Percentiles rank a stretch among this genome's conserved stretches.
These are phyloP conservation scores for Cecropterus lyciades DNA, from an alignment of 1,140 invertebrate genomes.

Conservation along the genomic window DNA sequence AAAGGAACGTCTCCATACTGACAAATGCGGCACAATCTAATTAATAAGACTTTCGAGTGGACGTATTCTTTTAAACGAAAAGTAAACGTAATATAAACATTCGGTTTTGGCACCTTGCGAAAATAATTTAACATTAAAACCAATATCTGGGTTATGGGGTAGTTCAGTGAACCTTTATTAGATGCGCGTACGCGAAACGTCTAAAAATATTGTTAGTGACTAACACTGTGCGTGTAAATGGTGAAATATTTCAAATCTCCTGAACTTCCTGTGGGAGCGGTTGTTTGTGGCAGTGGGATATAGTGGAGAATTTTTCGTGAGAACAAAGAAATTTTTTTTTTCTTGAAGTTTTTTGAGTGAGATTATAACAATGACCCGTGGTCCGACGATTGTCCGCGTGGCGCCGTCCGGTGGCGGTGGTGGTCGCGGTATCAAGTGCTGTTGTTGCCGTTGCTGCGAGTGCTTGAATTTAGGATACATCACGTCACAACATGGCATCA, in stretches of 20 bases:
- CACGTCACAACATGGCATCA: constrained; percentile 87
- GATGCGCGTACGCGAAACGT: constrained; percentile 53
- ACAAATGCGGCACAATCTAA: constrained; percentile 59
- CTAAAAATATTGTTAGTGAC: constrained; percentile 77
- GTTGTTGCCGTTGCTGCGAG: constrained; percentile 90
- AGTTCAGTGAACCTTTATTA: constrained; percentile 70
- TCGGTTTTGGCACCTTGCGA: not conserved
- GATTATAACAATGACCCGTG: constrained; percentile 65
- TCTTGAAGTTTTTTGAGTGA: constrained; percentile 23
- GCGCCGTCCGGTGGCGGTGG: constrained; percentile 55
- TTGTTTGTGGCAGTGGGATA: not conserved
- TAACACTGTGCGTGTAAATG: constrained; percentile 65
- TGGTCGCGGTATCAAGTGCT: constrained; percentile 86
- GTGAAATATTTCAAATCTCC: constrained; percentile 62
- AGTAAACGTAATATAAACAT: not conserved
- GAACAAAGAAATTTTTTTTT: not conserved
- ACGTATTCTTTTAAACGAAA: constrained; percentile 40
- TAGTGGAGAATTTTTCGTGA: not conserved
- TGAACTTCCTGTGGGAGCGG: constrained; percentile 60
- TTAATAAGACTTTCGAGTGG: constrained; percentile 37
- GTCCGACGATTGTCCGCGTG: constrained; percentile 74
- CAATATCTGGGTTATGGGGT: constrained; percentile 44
- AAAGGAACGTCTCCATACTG: constrained; percentile 38
- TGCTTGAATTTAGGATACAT: constrained; percentile 91
- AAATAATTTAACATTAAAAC: constrained; percentile 26